A percentile compares a stretch with the other conserved stretches of the same genome.
These are phyloP conservation scores for Eidolon dupreanum DNA, from an alignment of 2,797 vertebrate genomes.

Conservation along the genomic window DNA sequence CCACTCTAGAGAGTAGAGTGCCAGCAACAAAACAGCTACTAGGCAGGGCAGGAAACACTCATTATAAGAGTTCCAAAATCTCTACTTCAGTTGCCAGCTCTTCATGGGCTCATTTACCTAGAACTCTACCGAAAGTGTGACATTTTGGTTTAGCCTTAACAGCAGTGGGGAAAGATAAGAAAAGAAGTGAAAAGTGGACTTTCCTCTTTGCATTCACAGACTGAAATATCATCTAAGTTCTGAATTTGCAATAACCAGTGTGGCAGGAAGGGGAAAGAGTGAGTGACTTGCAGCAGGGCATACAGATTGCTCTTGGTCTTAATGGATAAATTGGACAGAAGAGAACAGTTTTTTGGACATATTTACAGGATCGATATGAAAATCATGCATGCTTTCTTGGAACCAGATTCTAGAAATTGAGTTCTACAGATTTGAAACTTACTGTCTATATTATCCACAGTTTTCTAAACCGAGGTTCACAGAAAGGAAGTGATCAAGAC, in stretches of 20 bases:
- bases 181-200: not conserved
- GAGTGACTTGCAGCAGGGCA: not conserved
- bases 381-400: not conserved
- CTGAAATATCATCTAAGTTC: not conserved
- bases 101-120: constrained; percentile 57
- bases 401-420: not conserved
- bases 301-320: not conserved
- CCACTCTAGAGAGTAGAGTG: constrained; percentile 50
- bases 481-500: not conserved
- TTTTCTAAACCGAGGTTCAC: not conserved
- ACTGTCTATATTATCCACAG: not conserved
- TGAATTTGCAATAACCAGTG: not conserved
- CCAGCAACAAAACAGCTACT: constrained; percentile 78
- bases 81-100: constrained; percentile 59
- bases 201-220: not conserved
- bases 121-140: constrained; percentile 51
- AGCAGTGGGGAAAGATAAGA: not conserved
- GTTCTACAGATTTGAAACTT: not conserved
- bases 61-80: constrained; percentile 72
- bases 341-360: not conserved
- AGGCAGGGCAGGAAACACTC: constrained; percentile 72
- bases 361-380: not conserved
- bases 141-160: not conserved
- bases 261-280: not conserved
- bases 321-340: not conserved